A percentile compares a stretch with the other conserved stretches of the same genome.
These are phyloP conservation scores for Ammodytes marinus DNA, from an alignment of 2,113 vertebrate genomes.

Conservation along the genomic window DNA sequence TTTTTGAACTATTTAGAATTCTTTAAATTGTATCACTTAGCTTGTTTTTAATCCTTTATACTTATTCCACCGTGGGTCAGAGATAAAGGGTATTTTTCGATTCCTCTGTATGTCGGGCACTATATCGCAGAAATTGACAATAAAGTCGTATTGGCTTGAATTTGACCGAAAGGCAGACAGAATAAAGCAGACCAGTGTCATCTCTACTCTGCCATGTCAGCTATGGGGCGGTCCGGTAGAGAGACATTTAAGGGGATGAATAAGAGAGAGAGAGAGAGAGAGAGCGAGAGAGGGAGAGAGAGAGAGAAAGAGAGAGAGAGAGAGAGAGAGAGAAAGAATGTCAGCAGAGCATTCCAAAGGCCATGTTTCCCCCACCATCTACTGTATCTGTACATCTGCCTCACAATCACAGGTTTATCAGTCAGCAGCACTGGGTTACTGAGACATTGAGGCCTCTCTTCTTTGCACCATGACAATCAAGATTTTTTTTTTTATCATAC, in stretches of 20 bases:
- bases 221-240: constrained; percentile 18
- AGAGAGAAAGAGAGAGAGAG: not conserved
- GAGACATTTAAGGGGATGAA: constrained; percentile 39
- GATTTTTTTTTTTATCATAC: too few species aligned
- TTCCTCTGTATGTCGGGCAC: too few species aligned
- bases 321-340: constrained; percentile 14
- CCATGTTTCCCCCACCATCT: constrained; percentile 39
- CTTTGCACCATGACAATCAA: constrained; percentile 44
- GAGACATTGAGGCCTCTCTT: constrained; percentile 52
- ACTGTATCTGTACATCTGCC: constrained; percentile 42
- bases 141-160: not conserved
- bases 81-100: too few species aligned
- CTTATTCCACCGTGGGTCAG: too few species aligned
- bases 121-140: too few species aligned
- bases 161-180: constrained; percentile 11
- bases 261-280: constrained; percentile 2
- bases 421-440: constrained; percentile 50
- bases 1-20: too few species aligned
- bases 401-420: constrained; percentile 69
- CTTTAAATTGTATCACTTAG: too few species aligned
- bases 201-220: constrained; percentile 46
- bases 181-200: constrained; percentile 22
- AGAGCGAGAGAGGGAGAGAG: constrained; percentile 1
- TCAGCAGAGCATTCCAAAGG: constrained; percentile 56
- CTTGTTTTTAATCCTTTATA: too few species aligned